These are phyloP conservation scores for Mareca penelope DNA, from an alignment of 2,797 vertebrate genomes.

Conservation along the genomic window DNA sequence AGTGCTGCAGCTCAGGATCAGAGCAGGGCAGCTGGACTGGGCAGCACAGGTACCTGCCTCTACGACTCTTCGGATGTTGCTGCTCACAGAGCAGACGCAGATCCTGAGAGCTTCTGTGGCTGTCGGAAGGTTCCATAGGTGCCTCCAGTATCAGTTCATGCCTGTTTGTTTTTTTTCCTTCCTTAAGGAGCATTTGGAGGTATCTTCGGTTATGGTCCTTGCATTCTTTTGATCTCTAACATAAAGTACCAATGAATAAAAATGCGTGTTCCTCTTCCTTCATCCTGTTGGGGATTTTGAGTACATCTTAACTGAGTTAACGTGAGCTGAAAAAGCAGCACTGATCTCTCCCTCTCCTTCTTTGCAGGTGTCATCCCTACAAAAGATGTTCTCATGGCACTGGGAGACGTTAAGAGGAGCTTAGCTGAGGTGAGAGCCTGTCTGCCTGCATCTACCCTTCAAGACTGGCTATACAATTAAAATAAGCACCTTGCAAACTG, in stretches of 20 bases:
- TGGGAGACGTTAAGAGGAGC: slow-evolving; percentile 88
- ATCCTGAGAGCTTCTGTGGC: not conserved
- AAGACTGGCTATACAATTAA: slow-evolving; percentile 24
- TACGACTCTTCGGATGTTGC: not conserved
- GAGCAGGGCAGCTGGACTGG: no score
- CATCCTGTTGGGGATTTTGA: not conserved
- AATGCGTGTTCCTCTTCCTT: not conserved
- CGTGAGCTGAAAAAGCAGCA: not conserved
- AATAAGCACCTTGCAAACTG: slow-evolving; percentile 37
- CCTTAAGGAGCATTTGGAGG: not conserved
- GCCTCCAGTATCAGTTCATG: not conserved
- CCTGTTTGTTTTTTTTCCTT: not conserved
- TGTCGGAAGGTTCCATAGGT: not conserved
- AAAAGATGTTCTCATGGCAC: slow-evolving; percentile 89
- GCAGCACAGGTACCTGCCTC: not conserved
- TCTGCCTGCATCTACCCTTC: not conserved
- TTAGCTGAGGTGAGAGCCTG: slow-evolving; percentile 85
- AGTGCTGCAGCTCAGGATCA: not conserved
- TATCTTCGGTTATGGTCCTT: not conserved
- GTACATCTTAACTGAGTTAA: not conserved
- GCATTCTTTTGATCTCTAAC: not conserved
- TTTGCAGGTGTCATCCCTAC: slow-evolving; percentile 87
- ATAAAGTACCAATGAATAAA: not conserved
- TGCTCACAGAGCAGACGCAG: not conserved
- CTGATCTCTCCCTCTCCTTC: slow-evolving; percentile 42